Evolutionary conservation across 1,140 invertebrate genomes (phyloP), one percentile per base, ranked within the genome.

Genomic region (Papilio xuthus): DNA sequence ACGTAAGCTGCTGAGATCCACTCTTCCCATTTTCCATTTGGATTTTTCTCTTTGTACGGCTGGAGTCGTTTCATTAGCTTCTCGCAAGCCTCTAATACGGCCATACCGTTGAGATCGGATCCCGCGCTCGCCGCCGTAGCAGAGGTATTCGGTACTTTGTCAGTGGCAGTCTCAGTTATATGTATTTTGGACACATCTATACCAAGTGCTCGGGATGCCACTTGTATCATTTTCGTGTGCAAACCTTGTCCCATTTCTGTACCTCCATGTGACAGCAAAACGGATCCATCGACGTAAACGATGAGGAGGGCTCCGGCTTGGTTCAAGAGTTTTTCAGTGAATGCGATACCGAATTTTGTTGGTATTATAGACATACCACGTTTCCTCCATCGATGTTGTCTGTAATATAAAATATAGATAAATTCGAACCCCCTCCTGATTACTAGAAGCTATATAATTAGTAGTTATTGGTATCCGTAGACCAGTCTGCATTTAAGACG

Each of bases 191-290:
- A 95, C 12, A 95, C 88, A 37, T 97, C 95, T 23, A 99, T 96
- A 47, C 95, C 96, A 3, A 99, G 93, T 4, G 95, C 95, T 81
- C 96, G 94, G 69, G 97, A 97, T 0, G 97, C 97, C 42, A 98
- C 96, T 95, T 99, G 98, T 79, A 98, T 97, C 96, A 99, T 98
- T 94, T 99, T 99, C 0, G 98, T 99, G 86, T 99, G 97, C 0
- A 99, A 92, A 2, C 98, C 99, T 94, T 99, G 98, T 0, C 99
- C 99, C 97, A 99, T 99, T 95, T 99, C 98, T 20, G 97, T 97
- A 20, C 98, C 98, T 60, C 97, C 98, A 89, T 99, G 98, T 37
- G 96, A 96, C n/a, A 99, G 85, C 3, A 99, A 94, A 7, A 99
- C 97, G 0, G 98, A 98, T 1, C 99, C 99, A 94, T 99, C 99